phyloP scores from a whole-genome alignment of 1,140 invertebrate genomes.

The Muscidifurax raptorellus region DNA sequence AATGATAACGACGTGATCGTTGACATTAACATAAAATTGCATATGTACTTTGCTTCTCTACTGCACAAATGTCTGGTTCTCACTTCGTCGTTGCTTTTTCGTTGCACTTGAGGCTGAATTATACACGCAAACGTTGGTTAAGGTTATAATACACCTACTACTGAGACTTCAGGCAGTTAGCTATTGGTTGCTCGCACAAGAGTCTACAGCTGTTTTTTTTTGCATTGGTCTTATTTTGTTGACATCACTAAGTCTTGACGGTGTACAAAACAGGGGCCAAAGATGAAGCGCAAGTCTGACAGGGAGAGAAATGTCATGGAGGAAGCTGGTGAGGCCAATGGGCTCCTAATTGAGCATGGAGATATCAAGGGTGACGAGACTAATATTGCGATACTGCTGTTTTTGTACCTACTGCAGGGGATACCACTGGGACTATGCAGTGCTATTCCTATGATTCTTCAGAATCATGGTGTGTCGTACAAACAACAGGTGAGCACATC shows the following conservation, averaged over 20 bases:
- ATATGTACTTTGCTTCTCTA: background rate
- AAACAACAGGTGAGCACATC: constrained; percentile 81
- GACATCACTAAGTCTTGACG: constrained; percentile 10
- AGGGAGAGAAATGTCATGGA: constrained; percentile 50
- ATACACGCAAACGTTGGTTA: background rate
- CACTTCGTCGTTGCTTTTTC: background rate
- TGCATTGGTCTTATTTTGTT: background rate
- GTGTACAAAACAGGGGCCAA: background rate
- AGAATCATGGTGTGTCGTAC: constrained; percentile 93
- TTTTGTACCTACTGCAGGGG: constrained; percentile 96
- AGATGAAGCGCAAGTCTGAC: constrained; percentile 57
- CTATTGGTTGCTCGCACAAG: background rate
- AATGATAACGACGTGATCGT: background rate
- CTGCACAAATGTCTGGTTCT: background rate
- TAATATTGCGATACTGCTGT: constrained; percentile 91
- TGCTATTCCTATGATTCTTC: constrained; percentile 96
- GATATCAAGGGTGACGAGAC: constrained; percentile 83
- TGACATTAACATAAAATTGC: background rate
- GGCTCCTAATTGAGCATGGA: constrained; percentile 63
- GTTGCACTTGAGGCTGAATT: background rate
- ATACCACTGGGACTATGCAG: constrained; percentile 95
- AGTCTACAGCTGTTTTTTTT: background rate
- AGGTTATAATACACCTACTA: background rate
- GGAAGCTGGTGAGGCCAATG: constrained; percentile 42
- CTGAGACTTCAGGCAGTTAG: background rate